A percentile compares a stretch with the other conserved stretches of the same genome.
These are phyloP conservation scores for Ariolimax columbianus DNA, from an alignment of 2,888 invertebrate species.

Conservation along the genomic window DNA sequence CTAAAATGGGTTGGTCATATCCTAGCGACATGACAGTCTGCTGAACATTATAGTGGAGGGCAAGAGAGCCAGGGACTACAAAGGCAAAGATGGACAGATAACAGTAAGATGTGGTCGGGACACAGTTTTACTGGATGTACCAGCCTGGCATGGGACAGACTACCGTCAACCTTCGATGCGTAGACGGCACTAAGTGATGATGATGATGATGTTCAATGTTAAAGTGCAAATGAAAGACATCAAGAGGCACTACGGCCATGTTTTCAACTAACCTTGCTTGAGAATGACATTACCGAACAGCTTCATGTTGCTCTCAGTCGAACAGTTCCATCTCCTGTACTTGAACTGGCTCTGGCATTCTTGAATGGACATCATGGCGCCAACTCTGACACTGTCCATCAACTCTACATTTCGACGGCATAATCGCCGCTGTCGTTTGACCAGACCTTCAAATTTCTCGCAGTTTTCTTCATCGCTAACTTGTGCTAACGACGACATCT, in stretches of 20 bases:
- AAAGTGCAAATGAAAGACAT: no score
- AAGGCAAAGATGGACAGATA: no score
- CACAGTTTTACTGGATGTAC: no score
- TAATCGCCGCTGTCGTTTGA: conserved; percentile 77
- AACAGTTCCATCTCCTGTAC: conserved; percentile 80
- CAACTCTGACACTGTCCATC: conserved; percentile 79
- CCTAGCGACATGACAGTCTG: no score
- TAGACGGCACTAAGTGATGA: no score
- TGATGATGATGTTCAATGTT: not conserved
- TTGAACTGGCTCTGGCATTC: conserved; percentile 81
- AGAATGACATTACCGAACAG: conserved; percentile 75
- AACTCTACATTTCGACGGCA: conserved; percentile 78
- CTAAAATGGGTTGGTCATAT: no score
- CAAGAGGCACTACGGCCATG: no score
- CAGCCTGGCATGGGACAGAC: no score
- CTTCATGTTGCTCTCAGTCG: conserved; percentile 71
- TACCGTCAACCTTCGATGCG: no score
- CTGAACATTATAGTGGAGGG: no score
- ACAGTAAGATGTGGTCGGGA: no score
- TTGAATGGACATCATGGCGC: conserved; percentile 79
- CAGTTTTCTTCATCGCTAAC: conserved; percentile 72
- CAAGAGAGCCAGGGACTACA: no score
- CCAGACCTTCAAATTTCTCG: conserved; percentile 76
- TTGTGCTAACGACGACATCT: conserved; percentile 67
- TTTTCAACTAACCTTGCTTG: conserved; percentile 75